Evolutionary conservation across 2,113 vertebrate species (phyloP), one percentile per base, ranked within the genome.

Genomic region (Xenopus borealis): DNA sequence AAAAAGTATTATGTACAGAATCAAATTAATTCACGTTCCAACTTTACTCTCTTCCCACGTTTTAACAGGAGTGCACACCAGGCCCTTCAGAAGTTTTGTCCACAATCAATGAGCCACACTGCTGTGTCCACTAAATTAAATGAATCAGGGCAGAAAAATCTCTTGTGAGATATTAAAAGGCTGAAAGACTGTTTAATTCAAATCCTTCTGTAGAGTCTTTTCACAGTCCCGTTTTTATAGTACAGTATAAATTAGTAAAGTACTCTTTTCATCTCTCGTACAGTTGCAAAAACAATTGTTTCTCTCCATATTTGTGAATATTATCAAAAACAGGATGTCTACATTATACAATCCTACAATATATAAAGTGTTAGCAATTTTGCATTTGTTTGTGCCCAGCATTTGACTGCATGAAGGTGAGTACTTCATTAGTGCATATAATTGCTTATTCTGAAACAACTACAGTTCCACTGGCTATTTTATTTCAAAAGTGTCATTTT

Each of bases 1-100:
- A 96, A 91, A 87, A 89, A 93, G 92, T 94, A 92, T 96, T 94
- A 94, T 94, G 94, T 93, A 92, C 92, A 92, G 94, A 93, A 91
- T 94, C 92, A 92, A 94, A 93, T 94, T 92, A 92, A 95, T 96
- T 95, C 93, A 89, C 92, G 71, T 90, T 27, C 93, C 91, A 92
- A 92, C 88, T 93, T 90, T 90, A 86, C 90, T 90, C 89, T 89
- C 93, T 96, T 97, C 95, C 95, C 95, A 97, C 93, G 92, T 97
- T 94, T 92, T 89, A 91, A 88, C 87, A 88, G 90, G 86, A 82
- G 87, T 86, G 89, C 88, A 76, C 91, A 89, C 89, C 91, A 87
- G 91, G 88, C 88, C 85, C 90, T 92, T 91, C 85, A 90, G 92
- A 94, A 91, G 92, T 93, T 92, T 89, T 87, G 89, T 90, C 91